Conservation (phyloP, 2,113 vertebrate species). For the Okapia johnstoni region DNA sequence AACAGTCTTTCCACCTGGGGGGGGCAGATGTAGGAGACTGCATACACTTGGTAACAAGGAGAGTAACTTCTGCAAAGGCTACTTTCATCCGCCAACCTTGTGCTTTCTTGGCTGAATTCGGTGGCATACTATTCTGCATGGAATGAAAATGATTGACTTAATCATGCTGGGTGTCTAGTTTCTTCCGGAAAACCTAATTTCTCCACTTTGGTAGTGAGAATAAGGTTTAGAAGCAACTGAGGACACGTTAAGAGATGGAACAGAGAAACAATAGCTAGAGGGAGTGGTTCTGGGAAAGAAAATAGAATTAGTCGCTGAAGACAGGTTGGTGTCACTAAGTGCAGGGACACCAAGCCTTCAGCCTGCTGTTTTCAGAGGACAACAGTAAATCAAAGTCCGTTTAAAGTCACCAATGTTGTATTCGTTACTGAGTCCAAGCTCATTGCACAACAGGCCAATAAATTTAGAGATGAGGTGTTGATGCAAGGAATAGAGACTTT, state of each 20-base stretch:
- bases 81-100: accelerated
- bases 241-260: neutral
- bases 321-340: accelerated
- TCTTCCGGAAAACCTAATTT: neutral
- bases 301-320: neutral
- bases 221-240: neutral
- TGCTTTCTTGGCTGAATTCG: neutral
- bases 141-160: neutral
- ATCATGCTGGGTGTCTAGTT: neutral
- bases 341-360: neutral
- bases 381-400: accelerated
- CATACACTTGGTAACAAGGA: accelerated
- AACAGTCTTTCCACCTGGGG: neutral
- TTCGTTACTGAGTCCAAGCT: neutral
- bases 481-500: neutral
- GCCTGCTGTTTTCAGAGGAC: accelerated
- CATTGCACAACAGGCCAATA: neutral
- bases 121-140: neutral
- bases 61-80: accelerated
- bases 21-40: no score
- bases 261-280: neutral
- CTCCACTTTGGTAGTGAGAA: neutral
- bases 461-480: neutral
- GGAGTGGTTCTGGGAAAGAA: neutral
- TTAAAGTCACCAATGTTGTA: neutral